A percentile compares a stretch with the other conserved stretches of the same genome.
Evolutionary conservation across 2,797 vertebrate species (phyloP).

Genomic region (Pteropus rufus): DNA sequence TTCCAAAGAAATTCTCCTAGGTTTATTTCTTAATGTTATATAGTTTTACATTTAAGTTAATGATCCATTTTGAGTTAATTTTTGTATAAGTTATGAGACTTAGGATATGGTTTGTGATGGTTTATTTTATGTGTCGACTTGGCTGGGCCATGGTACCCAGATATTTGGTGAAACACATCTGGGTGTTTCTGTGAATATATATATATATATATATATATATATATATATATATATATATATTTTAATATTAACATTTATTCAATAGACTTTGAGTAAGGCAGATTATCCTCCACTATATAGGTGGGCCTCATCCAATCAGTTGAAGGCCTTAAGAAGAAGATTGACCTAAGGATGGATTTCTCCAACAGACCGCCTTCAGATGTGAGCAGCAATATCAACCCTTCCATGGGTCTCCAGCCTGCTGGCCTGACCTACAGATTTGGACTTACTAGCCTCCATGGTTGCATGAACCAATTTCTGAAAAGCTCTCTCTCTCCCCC

Average conservation of each 20-base stretch:
- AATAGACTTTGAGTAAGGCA: not conserved
- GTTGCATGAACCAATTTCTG: not conserved
- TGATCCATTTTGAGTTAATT: conserved; percentile 2
- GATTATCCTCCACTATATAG: not conserved
- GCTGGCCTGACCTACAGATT: not conserved
- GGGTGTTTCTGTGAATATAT: not conserved
- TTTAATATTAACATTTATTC: not conserved
- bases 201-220: too few species aligned
- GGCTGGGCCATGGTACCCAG: not conserved
- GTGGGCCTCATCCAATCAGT: not conserved
- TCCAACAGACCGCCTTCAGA: not conserved
- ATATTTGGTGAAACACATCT: not conserved
- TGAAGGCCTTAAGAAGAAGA: not conserved
- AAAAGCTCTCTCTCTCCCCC: not conserved
- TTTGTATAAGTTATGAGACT: conserved; percentile 6
- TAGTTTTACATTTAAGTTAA: not conserved
- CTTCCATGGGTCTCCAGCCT: not conserved
- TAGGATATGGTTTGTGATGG: not conserved
- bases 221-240: too few species aligned
- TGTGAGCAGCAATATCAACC: not conserved
- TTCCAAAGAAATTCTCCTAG: not conserved
- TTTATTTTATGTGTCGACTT: not conserved
- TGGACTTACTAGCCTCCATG: not conserved
- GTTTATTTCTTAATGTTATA: not conserved
- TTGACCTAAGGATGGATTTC: not conserved